phyloP scores from a whole-genome alignment of 1,140 invertebrate species.

The Amphibalanus amphitrite region DNA sequence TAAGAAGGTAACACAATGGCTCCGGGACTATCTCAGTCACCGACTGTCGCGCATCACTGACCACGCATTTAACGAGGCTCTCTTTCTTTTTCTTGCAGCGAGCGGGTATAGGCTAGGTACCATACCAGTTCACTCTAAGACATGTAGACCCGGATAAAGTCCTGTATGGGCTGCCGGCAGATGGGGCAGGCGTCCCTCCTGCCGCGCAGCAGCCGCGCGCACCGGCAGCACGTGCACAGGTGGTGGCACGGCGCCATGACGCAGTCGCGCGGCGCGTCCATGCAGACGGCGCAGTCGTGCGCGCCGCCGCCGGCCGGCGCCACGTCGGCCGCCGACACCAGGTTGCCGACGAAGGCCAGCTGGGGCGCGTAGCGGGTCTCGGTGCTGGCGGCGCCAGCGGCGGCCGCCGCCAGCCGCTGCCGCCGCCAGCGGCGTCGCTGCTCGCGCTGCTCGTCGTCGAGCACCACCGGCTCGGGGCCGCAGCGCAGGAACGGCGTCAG shows the following conservation, averaged over 20 bases:
- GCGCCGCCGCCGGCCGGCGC: conserved; percentile 20
- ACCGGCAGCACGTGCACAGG: conserved; percentile 30
- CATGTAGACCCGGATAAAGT: conserved; percentile 9
- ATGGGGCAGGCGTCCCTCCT: conserved; percentile 31
- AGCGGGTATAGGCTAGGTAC: too few species aligned
- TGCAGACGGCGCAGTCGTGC: conserved; percentile 33
- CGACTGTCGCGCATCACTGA: too few species aligned
- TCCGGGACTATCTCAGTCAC: too few species aligned
- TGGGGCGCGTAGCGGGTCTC: conserved; percentile 19
- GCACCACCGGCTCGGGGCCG: conserved; percentile 28
- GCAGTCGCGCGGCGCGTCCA: conserved; percentile 30
- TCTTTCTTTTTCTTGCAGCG: too few species aligned
- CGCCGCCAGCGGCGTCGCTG: conserved; percentile 24
- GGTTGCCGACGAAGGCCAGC: conserved; percentile 22
- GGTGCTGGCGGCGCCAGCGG: conserved; percentile 15
- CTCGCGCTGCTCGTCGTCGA: conserved; percentile 30
- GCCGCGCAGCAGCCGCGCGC: conserved; percentile 18
- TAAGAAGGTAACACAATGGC: too few species aligned
- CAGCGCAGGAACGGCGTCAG: conserved; percentile 33
- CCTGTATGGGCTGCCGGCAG: conserved; percentile 29
- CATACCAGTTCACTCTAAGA: too few species aligned
- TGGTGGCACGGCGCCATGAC: conserved; percentile 33
- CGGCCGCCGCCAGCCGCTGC: not conserved
- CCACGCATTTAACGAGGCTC: too few species aligned
- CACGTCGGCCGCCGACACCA: conserved; percentile 18